phyloP scores from a whole-genome alignment of 2,113 vertebrate genomes.

The Myrmecophaga tridactyla region DNA sequence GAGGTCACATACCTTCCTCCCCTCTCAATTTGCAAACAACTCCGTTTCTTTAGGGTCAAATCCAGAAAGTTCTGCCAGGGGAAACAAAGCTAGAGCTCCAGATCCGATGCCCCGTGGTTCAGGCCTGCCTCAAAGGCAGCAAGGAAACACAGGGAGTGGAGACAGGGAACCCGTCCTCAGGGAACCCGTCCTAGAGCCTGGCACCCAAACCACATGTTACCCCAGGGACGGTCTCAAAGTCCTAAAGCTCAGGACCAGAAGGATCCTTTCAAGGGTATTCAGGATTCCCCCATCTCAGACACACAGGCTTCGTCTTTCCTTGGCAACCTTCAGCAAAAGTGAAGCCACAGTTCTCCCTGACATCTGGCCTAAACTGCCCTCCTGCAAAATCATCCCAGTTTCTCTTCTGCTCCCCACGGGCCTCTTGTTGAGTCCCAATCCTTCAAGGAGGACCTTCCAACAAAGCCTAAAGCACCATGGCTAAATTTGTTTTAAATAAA shows the following conservation, averaged over 20 bases:
- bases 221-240: background rate
- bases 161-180: rapidly evolving
- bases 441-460: background rate
- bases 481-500: background rate
- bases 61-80: background rate
- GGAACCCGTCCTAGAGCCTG: rapidly evolving
- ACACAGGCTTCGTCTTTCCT: too few relatives aligned
- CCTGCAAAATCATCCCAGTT: background rate
- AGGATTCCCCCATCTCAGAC: background rate
- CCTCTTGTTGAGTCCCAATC: background rate
- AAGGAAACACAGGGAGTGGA: background rate
- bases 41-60: background rate
- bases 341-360: background rate
- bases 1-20: background rate
- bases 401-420: background rate
- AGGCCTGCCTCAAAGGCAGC: background rate
- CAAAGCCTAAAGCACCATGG: background rate
- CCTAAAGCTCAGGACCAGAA: background rate
- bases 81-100: background rate
- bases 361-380: background rate
- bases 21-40: background rate
- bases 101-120: too few relatives aligned
- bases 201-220: background rate
- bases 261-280: background rate
- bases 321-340: background rate